These are phyloP conservation scores for Scytalopus superciliaris DNA, from an alignment of 2,113 vertebrate species.

Conservation along the genomic window DNA sequence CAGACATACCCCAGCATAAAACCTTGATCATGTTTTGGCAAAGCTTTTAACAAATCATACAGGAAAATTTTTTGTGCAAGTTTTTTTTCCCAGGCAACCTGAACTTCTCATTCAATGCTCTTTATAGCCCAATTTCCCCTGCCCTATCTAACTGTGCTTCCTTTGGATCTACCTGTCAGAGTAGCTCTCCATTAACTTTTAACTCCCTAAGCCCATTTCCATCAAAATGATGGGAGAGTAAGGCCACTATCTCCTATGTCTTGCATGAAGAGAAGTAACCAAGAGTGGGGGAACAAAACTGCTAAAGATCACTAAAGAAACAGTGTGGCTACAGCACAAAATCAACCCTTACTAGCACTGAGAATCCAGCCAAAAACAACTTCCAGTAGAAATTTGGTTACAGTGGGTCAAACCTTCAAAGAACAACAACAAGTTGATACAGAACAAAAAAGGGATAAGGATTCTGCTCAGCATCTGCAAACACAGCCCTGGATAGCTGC, in stretches of 20 bases:
- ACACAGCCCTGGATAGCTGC: neutral
- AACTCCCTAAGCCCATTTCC: neutral
- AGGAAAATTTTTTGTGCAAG: neutral
- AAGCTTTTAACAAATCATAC: neutral
- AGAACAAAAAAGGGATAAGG: neutral
- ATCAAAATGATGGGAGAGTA: neutral
- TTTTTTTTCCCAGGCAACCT: neutral
- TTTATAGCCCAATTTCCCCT: neutral
- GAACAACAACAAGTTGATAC: neutral
- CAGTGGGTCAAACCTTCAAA: neutral
- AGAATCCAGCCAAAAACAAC: constrained; percentile 19
- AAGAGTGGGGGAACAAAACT: neutral
- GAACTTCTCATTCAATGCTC: neutral
- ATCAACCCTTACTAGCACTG: neutral
- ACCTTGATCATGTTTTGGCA: neutral
- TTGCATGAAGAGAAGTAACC: neutral
- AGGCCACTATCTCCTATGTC: neutral
- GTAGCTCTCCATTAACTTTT: neutral
- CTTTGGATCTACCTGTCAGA: neutral
- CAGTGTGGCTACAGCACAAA: neutral
- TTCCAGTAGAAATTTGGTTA: neutral
- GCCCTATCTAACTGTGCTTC: neutral
- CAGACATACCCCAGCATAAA: neutral
- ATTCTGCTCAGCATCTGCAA: neutral
- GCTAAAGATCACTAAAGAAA: neutral